Evolutionary conservation across 2,113 vertebrate genomes (phyloP).

Genomic region (Rhabdomys dilectus): DNA sequence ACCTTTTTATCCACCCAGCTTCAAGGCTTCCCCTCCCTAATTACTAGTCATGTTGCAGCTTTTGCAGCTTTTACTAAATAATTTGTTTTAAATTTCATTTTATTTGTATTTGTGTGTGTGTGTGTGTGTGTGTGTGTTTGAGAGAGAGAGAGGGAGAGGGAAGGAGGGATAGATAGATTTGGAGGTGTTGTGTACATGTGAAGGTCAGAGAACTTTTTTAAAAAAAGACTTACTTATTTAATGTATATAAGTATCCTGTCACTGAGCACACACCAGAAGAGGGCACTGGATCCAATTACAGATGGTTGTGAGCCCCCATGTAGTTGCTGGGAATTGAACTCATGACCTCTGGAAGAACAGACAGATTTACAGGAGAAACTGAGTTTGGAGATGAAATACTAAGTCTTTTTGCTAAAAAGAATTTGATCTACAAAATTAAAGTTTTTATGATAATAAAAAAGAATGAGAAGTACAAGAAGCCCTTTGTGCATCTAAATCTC

Average conservation of each 20-base stretch:
- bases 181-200: too few relatives aligned
- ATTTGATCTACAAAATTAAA: not conserved
- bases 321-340: too few relatives aligned
- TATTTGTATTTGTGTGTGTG: not conserved
- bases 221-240: too few relatives aligned
- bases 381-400: slow-evolving; percentile 28
- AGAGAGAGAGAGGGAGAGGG: too few relatives aligned
- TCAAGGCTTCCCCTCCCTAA: not conserved
- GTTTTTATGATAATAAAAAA: not conserved
- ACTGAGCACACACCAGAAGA: too few relatives aligned
- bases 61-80: not conserved
- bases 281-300: too few relatives aligned
- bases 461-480: not conserved
- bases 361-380: not conserved
- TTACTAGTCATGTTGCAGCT: not conserved
- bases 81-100: not conserved
- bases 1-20: not conserved
- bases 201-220: not conserved
- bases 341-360: too few relatives aligned
- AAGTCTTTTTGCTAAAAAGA: not conserved
- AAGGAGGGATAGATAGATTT: not conserved
- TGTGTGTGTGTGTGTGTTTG: too few relatives aligned
- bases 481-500: not conserved
- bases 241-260: too few relatives aligned
- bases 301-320: too few relatives aligned